Conservation (phyloP, 2,888 invertebrate genomes). For the Zaprionus lineosus region DNA sequence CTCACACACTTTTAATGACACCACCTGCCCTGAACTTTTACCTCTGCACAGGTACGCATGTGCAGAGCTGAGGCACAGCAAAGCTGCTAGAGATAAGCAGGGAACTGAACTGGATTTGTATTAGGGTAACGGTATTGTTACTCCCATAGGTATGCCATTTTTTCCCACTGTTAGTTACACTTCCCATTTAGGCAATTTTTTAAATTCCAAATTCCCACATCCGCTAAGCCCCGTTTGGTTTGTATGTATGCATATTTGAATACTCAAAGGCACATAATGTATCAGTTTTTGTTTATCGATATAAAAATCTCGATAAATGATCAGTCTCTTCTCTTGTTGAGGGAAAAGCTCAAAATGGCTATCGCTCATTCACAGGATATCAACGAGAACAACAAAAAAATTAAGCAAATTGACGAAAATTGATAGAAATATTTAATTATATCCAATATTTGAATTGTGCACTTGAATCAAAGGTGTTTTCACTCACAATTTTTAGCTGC, state of each 20-base stretch:
- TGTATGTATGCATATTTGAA: no score
- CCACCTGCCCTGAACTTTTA: slow-evolving; percentile 43
- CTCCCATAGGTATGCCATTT: no score
- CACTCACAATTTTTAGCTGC: slow-evolving; percentile 35
- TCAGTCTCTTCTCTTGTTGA: no score
- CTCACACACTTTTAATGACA: slow-evolving; percentile 8
- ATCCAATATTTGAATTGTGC: background rate
- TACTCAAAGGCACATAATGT: no score
- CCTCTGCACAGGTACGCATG: slow-evolving; percentile 40
- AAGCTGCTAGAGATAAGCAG: background rate
- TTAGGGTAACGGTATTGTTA: background rate
- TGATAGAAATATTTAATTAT: no score
- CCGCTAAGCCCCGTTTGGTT: no score
- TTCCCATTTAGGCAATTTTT: no score
- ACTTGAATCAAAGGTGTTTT: background rate
- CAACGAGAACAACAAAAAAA: slow-evolving; percentile 3
- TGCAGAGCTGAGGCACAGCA: slow-evolving; percentile 21
- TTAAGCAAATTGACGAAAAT: slow-evolving; percentile 19
- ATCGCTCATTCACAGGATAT: slow-evolving; percentile 1
- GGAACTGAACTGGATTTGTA: slow-evolving; percentile 20
- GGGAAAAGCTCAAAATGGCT: slow-evolving; percentile 20
- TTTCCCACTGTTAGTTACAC: slow-evolving; percentile 17
- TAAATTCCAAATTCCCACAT: no score
- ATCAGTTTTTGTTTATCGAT: background rate
- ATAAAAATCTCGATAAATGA: slow-evolving; percentile 6